phyloP scores from a whole-genome alignment of 2,888 invertebrate genomes.

The Spilarctia lutea region DNA sequence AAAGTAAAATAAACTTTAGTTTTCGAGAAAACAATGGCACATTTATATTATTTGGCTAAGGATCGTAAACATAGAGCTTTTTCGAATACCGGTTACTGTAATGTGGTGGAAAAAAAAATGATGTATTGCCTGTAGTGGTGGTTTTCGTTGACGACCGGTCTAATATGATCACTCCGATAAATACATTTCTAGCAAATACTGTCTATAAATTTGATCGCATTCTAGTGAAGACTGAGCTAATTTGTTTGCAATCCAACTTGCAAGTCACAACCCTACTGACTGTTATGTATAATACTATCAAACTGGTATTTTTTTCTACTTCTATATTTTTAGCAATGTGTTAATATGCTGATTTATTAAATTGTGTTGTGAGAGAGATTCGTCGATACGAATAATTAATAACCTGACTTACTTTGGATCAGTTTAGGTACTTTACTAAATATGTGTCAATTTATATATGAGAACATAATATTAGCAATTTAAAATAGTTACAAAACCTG shows the following conservation, averaged over 20 bases:
- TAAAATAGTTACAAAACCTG: no score
- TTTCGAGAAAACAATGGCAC: background rate
- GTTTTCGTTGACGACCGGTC: background rate
- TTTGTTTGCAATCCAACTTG: background rate
- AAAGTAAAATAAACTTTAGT: background rate
- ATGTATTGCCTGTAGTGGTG: no score
- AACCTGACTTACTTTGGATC: background rate
- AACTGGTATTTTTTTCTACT: background rate
- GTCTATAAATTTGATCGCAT: no score
- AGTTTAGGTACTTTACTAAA: background rate
- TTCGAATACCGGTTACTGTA: background rate
- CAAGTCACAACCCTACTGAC: background rate
- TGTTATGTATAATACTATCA: background rate
- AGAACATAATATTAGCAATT: background rate
- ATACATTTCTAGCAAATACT: background rate
- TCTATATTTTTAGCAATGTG: background rate
- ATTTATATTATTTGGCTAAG: background rate
- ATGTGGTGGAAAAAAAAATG: background rate
- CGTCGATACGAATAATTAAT: no score
- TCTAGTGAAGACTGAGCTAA: background rate
- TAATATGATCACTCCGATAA: background rate
- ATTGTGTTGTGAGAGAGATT: no score
- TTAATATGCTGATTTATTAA: no score
- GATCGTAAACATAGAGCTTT: background rate
- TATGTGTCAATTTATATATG: background rate